Evolutionary conservation across 30 jellyfish, hydroid and myxozoan species (phyloP), one percentile per base, ranked within the genome.

Genomic region (Sanderia malayensis): DNA sequence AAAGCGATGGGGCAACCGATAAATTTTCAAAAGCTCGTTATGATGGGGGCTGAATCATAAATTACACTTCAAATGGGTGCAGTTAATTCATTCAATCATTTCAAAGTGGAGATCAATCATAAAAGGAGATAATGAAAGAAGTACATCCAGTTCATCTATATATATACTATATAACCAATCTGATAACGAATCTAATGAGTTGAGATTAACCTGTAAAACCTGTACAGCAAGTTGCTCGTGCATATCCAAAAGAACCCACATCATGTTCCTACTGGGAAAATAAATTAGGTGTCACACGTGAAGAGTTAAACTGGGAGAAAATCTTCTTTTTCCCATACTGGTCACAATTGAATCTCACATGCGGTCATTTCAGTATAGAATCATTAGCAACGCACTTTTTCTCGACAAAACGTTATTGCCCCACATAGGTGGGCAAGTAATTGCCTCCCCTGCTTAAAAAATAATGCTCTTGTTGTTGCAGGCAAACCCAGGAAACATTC

Each of bases 171-270:
- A 41, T 41, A 41, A 41, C 11, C 55, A 41, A 6, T 41, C 55
- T 41, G 55, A 41, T 41, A 41, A 41, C 55, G 15, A 41, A 41
- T 6, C 55, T 41, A 41, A 41, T 41, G 8, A 41, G 55, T 41
- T 41, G 55, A 41, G 55, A 41, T 41, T 41, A 41, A 41, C 55
- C 8, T 41, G 55, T 41, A 41, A 41, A 41, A 41, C 55, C 55
- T 41, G 55, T 41, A 41, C 55, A 41, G 8, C 55, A 41, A 41
- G 55, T 41, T 41, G 55, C 55, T 41, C 55, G 15, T 41, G 55
- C 55, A 41, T 41, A 41, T 41, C 55, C 55, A 41, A 41, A 41
- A 41, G 55, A 41, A 41, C 55, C 55, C 55, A 41, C 55, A 41
- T 41, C 55, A 41, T 41, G 11, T 41, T 41, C 55, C 55, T 41